phyloP scores from a whole-genome alignment of 2,888 invertebrate species.

The Mycalesis mineus region DNA sequence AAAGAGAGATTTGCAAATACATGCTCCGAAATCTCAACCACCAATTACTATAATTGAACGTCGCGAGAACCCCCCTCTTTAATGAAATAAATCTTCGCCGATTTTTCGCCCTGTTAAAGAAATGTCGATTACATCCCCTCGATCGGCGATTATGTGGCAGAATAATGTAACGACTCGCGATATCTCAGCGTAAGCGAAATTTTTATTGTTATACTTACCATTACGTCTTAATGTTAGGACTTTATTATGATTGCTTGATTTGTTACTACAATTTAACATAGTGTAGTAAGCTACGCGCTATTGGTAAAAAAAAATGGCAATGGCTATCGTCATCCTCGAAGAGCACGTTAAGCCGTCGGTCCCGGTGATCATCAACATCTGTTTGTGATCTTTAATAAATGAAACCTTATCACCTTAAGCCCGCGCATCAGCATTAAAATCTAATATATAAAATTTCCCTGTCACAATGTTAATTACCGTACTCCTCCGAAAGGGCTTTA shows the following conservation, averaged over 20 bases:
- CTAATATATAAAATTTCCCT: too few species aligned
- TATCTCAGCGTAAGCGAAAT: conserved; percentile 19
- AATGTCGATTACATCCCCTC: conserved; percentile 4
- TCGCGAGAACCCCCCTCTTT: conserved; percentile 7
- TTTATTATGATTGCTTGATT: conserved; percentile 3
- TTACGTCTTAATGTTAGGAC: background rate
- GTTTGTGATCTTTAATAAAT: too few species aligned
- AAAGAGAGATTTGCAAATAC: background rate
- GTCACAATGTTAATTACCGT: too few species aligned
- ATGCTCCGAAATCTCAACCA: background rate
- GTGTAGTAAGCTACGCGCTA: too few species aligned
- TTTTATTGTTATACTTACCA: conserved; percentile 2
- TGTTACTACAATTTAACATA: background rate
- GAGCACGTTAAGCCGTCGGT: too few species aligned
- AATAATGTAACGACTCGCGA: conserved; percentile 39
- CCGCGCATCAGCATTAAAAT: too few species aligned
- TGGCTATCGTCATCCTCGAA: too few species aligned
- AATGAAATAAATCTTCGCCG: conserved; percentile 39
- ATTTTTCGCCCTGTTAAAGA: conserved; percentile 56
- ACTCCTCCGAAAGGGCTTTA: too few species aligned
- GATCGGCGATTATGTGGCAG: conserved; percentile 51
- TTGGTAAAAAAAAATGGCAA: too few species aligned
- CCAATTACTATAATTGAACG: conserved; percentile 5
- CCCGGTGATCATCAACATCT: too few species aligned
- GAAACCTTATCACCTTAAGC: too few species aligned